Evolutionary conservation across 2,888 invertebrate species (phyloP).

Genomic region (Phlogophora meticulosa): DNA sequence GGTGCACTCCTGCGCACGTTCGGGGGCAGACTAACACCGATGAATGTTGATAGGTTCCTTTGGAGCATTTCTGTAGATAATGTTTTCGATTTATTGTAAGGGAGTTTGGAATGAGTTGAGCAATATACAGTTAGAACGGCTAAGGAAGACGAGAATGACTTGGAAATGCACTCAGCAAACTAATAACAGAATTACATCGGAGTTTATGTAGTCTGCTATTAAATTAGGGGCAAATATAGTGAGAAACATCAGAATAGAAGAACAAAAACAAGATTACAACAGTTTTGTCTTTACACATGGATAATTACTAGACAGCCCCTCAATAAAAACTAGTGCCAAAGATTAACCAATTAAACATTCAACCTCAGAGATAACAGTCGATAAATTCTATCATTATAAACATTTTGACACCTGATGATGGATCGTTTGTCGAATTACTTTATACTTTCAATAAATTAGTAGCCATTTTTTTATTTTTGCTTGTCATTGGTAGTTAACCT

Average conservation of each 20-base stretch:
- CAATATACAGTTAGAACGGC: slow-evolving; percentile 25
- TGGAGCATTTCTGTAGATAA: slow-evolving; percentile 43
- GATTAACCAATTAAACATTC: slow-evolving; percentile 20
- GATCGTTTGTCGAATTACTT: slow-evolving; percentile 49
- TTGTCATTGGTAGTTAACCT: slow-evolving; percentile 20
- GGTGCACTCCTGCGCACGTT: slow-evolving; percentile 73
- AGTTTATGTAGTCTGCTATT: background rate
- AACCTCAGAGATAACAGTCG: slow-evolving; percentile 43
- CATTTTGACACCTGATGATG: slow-evolving; percentile 63
- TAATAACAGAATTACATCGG: background rate
- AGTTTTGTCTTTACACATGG: background rate
- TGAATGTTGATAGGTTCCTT: slow-evolving; percentile 59
- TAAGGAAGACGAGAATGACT: slow-evolving; percentile 15
- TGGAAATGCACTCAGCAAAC: slow-evolving; percentile 13
- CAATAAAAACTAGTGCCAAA: slow-evolving; percentile 9
- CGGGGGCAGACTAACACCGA: slow-evolving; percentile 48
- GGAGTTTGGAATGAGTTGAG: slow-evolving; percentile 12
- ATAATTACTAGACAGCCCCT: slow-evolving; percentile 8
- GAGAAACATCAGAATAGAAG: background rate
- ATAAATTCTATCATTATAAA: slow-evolving; percentile 61
- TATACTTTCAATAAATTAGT: slow-evolving; percentile 42
- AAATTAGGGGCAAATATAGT: background rate
- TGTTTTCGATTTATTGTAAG: slow-evolving; percentile 37
- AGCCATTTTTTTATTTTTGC: slow-evolving; percentile 20
- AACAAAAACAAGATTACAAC: background rate